A percentile compares a stretch with the other conserved stretches of the same genome.
Conservation (phyloP, 1,140 invertebrate genomes). For the Drosophila tristis region DNA sequence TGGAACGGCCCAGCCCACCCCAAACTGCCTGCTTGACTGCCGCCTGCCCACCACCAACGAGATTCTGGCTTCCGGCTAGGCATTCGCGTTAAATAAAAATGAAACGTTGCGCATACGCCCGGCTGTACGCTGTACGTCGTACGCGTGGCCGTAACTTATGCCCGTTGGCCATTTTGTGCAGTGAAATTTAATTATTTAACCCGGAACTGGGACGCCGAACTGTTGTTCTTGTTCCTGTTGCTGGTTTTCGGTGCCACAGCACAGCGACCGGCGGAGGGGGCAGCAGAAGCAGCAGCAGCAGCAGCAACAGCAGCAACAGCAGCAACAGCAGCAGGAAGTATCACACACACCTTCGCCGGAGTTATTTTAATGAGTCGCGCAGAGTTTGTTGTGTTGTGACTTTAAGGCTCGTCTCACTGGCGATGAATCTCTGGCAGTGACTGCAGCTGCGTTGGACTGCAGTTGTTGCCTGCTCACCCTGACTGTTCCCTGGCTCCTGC, state of each 20-base stretch:
- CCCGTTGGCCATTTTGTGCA: conserved; percentile 75
- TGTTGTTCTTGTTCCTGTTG: conserved; percentile 28
- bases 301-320: neutral
- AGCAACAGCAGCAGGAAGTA: conserved; percentile 60
- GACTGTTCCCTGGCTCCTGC: too few relatives aligned
- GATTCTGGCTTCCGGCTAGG: conserved; percentile 75
- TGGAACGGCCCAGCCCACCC: conserved; percentile 7
- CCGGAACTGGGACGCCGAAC: conserved; percentile 73
- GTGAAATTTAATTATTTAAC: conserved; percentile 81
- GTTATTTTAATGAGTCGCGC: conserved; percentile 74
- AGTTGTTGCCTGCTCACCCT: conserved; percentile 21
- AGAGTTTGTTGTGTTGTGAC: conserved; percentile 53
- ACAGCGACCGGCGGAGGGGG: too few relatives aligned
- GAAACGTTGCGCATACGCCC: conserved; percentile 77
- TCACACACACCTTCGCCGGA: conserved; percentile 70
- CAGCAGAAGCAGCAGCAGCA: too few relatives aligned
- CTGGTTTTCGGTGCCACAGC: conserved; percentile 20
- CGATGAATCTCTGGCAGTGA: conserved; percentile 1
- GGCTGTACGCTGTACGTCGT: conserved; percentile 47
- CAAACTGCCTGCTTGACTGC: neutral
- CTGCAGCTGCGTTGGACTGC: conserved; percentile 4
- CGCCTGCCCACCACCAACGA: conserved; percentile 33
- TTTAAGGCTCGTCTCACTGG: conserved; percentile 53
- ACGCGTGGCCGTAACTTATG: conserved; percentile 72
- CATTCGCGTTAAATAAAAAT: conserved; percentile 76